These are phyloP conservation scores for Aspidiotus destructor DNA, from an alignment of 2,888 invertebrate genomes.

Conservation along the genomic window DNA sequence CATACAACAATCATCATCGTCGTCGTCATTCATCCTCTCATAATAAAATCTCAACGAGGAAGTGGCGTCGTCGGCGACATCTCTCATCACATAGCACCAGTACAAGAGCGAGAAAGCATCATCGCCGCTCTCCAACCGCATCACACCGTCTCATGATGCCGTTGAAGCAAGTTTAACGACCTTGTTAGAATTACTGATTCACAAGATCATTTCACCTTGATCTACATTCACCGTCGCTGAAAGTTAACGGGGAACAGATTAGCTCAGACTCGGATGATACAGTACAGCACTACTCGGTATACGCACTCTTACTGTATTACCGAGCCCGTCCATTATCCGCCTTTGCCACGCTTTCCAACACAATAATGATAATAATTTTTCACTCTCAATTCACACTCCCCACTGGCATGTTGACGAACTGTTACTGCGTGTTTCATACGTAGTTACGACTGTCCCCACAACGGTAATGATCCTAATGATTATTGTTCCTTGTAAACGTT, in stretches of 20 bases:
- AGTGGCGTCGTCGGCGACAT: too few species aligned
- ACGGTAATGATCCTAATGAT: not conserved
- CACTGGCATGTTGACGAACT: not conserved
- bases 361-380: not conserved
- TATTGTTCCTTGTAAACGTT: not conserved
- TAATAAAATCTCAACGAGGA: too few species aligned
- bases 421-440: not conserved
- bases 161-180: conserved; percentile 5
- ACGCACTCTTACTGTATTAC: too few species aligned
- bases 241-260: not conserved
- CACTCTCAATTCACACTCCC: conserved; percentile 2
- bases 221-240: conserved; percentile 11
- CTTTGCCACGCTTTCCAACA: not conserved
- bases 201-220: conserved; percentile 10
- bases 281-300: too few species aligned
- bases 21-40: too few species aligned
- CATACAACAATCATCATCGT: too few species aligned
- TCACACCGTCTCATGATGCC: not conserved
- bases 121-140: too few species aligned
- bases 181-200: conserved; percentile 3
- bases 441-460: too few species aligned
- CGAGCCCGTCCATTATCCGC: not conserved
- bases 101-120: too few species aligned
- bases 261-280: not conserved
- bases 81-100: too few species aligned